Evolutionary conservation across 2,113 vertebrate species (phyloP).

Genomic region (Agelaius tricolor): DNA sequence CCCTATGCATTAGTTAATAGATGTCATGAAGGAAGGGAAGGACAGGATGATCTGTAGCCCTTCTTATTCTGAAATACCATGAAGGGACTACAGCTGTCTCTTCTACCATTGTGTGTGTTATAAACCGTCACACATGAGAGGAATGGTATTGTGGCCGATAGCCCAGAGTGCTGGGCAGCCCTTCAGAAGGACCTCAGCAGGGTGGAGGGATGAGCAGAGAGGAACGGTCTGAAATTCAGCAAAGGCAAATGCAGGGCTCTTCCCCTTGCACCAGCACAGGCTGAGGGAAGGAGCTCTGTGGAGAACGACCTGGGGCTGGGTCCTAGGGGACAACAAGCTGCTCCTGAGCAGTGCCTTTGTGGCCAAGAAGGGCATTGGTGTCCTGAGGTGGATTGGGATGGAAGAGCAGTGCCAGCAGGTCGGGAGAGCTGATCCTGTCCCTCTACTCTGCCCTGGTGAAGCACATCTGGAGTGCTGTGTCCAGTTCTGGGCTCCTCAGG

Average conservation of each 20-base stretch:
- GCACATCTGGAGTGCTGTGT: not conserved
- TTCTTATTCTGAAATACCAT: not conserved
- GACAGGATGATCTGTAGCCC: not conserved
- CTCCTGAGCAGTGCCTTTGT: not conserved
- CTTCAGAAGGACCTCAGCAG: accelerated
- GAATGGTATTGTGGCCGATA: not conserved
- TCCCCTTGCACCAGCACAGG: not conserved
- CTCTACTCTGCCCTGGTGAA: not conserved
- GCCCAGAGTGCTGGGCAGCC: not conserved
- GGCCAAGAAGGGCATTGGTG: not conserved
- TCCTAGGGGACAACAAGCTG: not conserved
- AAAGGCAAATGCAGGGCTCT: not conserved
- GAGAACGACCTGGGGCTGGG: not conserved
- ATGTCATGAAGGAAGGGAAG: not conserved
- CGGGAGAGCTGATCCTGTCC: accelerated
- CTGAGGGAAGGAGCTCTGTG: not conserved
- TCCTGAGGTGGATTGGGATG: not conserved
- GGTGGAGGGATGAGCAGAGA: not conserved
- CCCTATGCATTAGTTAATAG: not conserved
- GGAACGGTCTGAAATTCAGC: not conserved
- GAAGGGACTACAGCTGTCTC: not conserved
- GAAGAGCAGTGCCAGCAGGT: not conserved
- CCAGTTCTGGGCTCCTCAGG: not conserved
- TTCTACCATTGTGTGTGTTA: not conserved
- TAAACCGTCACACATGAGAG: not conserved